Percentiles rank a stretch among this genome's conserved stretches.
phyloP scores from a whole-genome alignment of 2,113 vertebrate species.

The Thunnus thynnus region DNA sequence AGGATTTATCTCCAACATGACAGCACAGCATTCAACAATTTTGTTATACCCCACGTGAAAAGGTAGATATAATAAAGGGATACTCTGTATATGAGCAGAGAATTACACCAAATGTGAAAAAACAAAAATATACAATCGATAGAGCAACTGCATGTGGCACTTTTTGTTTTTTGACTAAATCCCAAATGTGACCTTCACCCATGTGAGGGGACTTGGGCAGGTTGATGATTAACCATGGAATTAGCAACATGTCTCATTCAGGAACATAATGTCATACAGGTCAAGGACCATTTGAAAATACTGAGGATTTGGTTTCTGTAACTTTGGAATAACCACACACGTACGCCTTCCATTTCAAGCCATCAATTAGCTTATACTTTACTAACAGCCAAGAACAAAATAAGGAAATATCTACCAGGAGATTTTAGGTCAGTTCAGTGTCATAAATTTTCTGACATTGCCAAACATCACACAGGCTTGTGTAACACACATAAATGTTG shows the following conservation, averaged over 20 bases:
- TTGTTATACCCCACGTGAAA: neutral
- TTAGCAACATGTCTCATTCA: conserved; percentile 72
- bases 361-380: neutral
- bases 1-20: too few relatives aligned
- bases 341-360: neutral
- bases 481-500: neutral
- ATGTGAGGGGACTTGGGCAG: conserved; percentile 47
- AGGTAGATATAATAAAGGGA: neutral
- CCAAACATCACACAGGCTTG: neutral
- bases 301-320: neutral
- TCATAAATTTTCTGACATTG: neutral
- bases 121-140: neutral
- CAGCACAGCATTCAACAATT: too few relatives aligned
- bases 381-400: accelerated
- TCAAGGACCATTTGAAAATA: conserved; percentile 61
- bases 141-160: conserved; percentile 23
- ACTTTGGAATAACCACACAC: neutral
- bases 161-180: conserved; percentile 75
- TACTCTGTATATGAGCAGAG: neutral
- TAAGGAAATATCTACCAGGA: neutral
- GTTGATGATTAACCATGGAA: conserved; percentile 82
- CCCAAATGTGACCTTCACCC: conserved; percentile 84
- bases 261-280: conserved; percentile 68
- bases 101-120: neutral
- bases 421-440: neutral